Evolutionary conservation across 1,140 invertebrate genomes (phyloP), one percentile per base, ranked within the genome.

Genomic region (Bilobella aurantiaca): DNA sequence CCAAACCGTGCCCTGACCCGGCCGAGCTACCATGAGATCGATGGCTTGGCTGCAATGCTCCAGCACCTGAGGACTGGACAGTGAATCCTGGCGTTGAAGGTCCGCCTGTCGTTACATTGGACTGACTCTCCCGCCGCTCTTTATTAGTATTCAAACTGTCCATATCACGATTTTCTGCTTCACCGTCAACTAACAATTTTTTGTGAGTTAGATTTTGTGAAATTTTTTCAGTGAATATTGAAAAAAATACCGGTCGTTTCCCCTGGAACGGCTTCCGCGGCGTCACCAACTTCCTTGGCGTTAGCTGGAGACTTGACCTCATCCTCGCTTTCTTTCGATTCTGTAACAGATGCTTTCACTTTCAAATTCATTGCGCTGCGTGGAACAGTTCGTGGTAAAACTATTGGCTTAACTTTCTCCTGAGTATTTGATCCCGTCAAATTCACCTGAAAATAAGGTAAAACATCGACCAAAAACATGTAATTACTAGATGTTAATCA

Each of bases 331-430:
- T 72, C 46, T 63, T 67, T 81, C 67, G 58, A 82, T 81, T 74
- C 79, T 81, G 16, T 78, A 81, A 27, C n/a, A 86, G 83, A 21
- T 84, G 77, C 27, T 85, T 76, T 0, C 84, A 76, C 1, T 84
- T 83, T 72, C 85, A 76, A 1, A 82, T 84, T 5, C 21, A 69
- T 66, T 42, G 60, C 70, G 76, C 49, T 62, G 69, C 70, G 70
- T 71, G 65, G 72, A 78, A 68, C 67, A 79, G 65, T 64, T 63
- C 49, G 28, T 58, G 64, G 70, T 37, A 29, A 70, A 77, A 0
- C 79, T 79, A 16, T 78, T 77, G 21, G 79, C 79, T 31, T 62
- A 8, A 59, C 5, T 62, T 62, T 37, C 25, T 73, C 66, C 62
- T 60, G 49, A 8, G 78, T 74, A 70, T 80, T 80, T 1, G 79